Percentiles rank a stretch among this genome's conserved stretches.
phyloP scores from a whole-genome alignment of 1,140 invertebrate genomes.

The Zaprionus ghesquierei region DNA sequence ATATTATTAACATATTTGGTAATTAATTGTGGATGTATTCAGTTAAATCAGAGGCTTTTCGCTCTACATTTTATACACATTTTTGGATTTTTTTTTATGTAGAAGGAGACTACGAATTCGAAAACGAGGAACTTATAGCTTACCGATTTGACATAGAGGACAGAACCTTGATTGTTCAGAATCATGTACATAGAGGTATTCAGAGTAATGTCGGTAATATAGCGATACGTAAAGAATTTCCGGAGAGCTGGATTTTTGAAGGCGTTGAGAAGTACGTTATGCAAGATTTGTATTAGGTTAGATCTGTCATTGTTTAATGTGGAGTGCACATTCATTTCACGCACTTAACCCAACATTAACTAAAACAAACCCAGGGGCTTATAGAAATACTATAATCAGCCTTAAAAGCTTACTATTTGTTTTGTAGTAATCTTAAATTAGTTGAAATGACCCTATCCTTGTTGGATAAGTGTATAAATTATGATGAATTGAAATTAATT shows the following conservation, averaged over 20 bases:
- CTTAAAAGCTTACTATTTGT: too few relatives aligned
- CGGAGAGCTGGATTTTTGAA: constrained; percentile 30
- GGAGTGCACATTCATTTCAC: neutral
- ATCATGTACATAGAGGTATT: neutral
- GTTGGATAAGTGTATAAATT: too few relatives aligned
- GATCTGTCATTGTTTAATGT: neutral
- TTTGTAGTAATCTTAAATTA: too few relatives aligned
- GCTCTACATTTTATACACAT: neutral
- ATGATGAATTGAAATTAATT: neutral
- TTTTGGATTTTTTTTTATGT: neutral
- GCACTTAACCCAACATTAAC: neutral
- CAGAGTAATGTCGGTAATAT: neutral
- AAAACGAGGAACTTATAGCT: neutral
- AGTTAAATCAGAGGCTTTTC: neutral
- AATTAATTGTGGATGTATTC: neutral
- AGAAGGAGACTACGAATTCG: neutral
- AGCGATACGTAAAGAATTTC: constrained; percentile 1
- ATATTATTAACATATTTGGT: neutral
- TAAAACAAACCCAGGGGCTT: too few relatives aligned
- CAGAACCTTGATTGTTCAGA: neutral
- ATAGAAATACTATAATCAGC: too few relatives aligned
- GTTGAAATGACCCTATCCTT: too few relatives aligned
- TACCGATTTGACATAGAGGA: neutral
- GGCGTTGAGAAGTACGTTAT: constrained; percentile 49
- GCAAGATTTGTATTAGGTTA: neutral